Base-by-base conservation (phyloP, 2,888 invertebrate genomes). In the Fragum fragum region DNA sequence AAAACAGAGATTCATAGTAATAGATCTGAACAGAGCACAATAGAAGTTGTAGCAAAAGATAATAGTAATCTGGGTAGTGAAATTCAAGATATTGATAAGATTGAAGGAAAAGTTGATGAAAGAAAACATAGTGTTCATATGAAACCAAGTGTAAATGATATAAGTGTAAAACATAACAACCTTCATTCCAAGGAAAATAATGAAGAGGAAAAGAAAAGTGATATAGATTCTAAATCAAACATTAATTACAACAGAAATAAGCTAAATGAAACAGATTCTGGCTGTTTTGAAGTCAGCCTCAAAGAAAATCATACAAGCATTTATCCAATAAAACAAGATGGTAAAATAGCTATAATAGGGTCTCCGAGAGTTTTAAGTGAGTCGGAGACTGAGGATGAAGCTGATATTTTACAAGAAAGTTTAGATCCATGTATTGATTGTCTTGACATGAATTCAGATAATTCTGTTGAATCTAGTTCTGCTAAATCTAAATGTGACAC, bases 311-410 rank as follows among this genome's bases (percentile, higher is more conserved):
- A 5, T 47, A 1, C 14, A 3, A 47, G 16, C 14, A 47, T 47
- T 14, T 47, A 5, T n/a, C 47, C 47, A 18, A n/a, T 47, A 9
- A 14, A 47, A n/a, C 18, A n/a, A 47, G 47, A 47, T 47, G 2
- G 47, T 18, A 47, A 47, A n/a, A n/a, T 47, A 18, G 3, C 16
- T 3, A 47, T 14, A 9, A 3, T 14, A 5, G 47, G 47, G 14
- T 47, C 47, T 18, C 47, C 47, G 16, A 14, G 47, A 47, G 47
- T 47, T 14, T 47, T 66, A 2, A 66, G 66, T 66, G 68, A 66
- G 23, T 83, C 79, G 29, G 83, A 84, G 73, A 84, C 80, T 28
- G 84, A 84, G 53, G 80, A 80, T 73, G 84, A 84, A 47, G 23
- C 21, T 36, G 66, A 66, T 52, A 42, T 78, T 28, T 32, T 69